Evolutionary conservation across 2,797 vertebrate genomes (phyloP).

Genomic region (Leptodactylus fallax): DNA sequence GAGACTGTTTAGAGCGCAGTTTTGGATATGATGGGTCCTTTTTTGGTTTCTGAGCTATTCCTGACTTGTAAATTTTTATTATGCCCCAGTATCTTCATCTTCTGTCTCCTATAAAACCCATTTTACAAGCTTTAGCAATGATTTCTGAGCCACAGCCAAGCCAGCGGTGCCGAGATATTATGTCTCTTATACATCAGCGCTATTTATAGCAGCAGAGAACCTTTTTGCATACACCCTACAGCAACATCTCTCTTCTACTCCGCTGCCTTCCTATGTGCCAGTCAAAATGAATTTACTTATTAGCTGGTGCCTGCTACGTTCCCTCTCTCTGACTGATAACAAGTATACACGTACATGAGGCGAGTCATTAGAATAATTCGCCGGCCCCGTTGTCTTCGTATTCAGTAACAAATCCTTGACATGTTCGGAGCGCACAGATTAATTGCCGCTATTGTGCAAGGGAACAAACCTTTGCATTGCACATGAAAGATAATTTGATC

Average conservation of each 20-base stretch:
- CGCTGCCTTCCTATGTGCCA: conserved; percentile 54
- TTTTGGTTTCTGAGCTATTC: background rate
- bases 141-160: background rate
- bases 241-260: conserved; percentile 55
- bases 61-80: background rate
- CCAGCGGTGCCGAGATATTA: background rate
- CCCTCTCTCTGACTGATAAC: conserved; percentile 34
- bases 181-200: conserved; percentile 10
- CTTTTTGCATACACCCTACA: conserved; percentile 29
- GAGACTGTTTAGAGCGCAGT: too few species aligned
- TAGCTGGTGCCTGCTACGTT: conserved; percentile 48
- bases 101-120: background rate
- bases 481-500: conserved; percentile 45
- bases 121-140: background rate
- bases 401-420: background rate
- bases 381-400: background rate
- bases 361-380: conserved; percentile 28
- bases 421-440: background rate
- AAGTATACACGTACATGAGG: background rate
- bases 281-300: conserved; percentile 61
- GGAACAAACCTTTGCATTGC: conserved; percentile 28
- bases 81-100: background rate
- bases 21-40: background rate
- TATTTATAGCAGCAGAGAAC: conserved; percentile 47
- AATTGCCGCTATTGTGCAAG: conserved; percentile 46